Percentiles rank a stretch among this genome's conserved stretches.
These are phyloP conservation scores for Sander lucioperca DNA, from an alignment of 2,113 vertebrate genomes.

Conservation along the genomic window DNA sequence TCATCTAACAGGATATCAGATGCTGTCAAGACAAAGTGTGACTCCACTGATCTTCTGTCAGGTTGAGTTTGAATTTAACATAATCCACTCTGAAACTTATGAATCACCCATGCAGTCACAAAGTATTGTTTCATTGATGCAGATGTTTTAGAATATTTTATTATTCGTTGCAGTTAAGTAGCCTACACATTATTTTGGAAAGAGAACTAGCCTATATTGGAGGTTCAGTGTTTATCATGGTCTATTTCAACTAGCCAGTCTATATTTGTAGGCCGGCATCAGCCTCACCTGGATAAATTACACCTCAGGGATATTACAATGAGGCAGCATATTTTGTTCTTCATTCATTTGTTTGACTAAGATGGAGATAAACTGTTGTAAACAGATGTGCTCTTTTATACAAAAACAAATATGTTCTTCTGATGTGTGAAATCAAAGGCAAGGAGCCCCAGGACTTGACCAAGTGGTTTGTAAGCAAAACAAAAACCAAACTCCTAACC, in stretches of 20 bases:
- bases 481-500: not conserved
- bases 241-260: constrained; percentile 13
- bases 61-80: constrained; percentile 8
- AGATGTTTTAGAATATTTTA: not conserved
- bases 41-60: not conserved
- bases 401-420: not conserved
- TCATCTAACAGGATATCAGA: constrained; percentile 3
- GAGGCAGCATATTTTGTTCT: constrained; percentile 35
- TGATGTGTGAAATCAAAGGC: constrained; percentile 9
- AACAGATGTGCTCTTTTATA: not conserved
- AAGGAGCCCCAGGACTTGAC: no score
- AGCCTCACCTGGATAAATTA: constrained; percentile 30
- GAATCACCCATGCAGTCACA: constrained; percentile 1
- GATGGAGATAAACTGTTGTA: constrained; percentile 13
- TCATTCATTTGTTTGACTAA: constrained; percentile 24
- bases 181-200: not conserved
- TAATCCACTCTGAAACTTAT: constrained; percentile 1
- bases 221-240: constrained; percentile 14
- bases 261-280: constrained; percentile 7
- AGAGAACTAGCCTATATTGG: not conserved
- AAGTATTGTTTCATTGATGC: not conserved
- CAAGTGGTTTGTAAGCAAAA: no score
- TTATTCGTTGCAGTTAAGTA: not conserved
- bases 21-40: not conserved
- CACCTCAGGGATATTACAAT: constrained; percentile 12